Evolutionary conservation across 2,113 vertebrate species (phyloP).

Genomic region (Thamnophis sirtalis): DNA sequence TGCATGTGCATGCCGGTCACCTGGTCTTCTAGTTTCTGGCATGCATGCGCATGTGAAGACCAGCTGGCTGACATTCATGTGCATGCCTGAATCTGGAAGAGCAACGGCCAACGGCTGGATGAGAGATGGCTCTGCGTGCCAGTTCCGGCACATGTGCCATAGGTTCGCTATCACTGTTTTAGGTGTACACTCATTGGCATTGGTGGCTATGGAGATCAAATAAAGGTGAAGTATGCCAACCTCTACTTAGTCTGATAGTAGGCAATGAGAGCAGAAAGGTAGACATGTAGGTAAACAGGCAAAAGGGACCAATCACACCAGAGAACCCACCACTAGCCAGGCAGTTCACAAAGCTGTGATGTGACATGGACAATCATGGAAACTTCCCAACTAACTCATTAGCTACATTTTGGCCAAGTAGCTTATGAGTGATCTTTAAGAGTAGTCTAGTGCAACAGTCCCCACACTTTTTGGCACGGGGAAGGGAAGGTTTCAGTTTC

Average conservation of each 20-base stretch:
- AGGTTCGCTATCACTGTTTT: too few relatives aligned
- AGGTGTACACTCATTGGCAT: too few relatives aligned
- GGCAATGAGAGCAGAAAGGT: neutral
- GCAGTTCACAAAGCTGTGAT: neutral
- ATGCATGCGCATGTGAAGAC: too few relatives aligned
- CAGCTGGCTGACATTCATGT: too few relatives aligned
- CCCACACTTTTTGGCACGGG: neutral
- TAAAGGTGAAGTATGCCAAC: neutral
- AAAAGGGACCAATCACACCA: neutral
- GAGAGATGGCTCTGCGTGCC: too few relatives aligned
- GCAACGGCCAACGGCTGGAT: too few relatives aligned
- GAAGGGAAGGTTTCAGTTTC: neutral
- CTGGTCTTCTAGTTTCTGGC: too few relatives aligned
- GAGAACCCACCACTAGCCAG: neutral
- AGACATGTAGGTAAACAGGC: neutral
- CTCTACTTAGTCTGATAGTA: neutral
- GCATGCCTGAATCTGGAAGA: too few relatives aligned
- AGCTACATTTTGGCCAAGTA: neutral
- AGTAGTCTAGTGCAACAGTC: neutral
- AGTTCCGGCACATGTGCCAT: too few relatives aligned
- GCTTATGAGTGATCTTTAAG: neutral
- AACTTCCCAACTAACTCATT: neutral
- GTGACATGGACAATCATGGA: neutral
- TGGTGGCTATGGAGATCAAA: neutral
- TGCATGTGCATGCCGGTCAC: too few relatives aligned